These are phyloP conservation scores for Hyla sarda DNA, from an alignment of 2,113 vertebrate species.

Conservation along the genomic window DNA sequence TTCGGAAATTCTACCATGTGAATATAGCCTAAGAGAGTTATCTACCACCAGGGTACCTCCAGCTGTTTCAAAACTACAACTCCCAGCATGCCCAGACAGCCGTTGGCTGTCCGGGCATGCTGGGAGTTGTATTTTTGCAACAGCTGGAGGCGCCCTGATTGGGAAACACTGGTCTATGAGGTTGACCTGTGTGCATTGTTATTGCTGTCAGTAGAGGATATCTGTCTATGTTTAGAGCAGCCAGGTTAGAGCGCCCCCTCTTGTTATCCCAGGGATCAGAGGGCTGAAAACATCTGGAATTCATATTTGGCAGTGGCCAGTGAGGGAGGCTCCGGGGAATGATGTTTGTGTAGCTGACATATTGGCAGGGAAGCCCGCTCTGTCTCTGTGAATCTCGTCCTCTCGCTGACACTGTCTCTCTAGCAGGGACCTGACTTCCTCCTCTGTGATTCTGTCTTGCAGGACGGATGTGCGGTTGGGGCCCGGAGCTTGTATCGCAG, in stretches of 20 bases:
- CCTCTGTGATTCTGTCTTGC: neutral
- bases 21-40: no score
- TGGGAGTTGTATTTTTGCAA: no score
- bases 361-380: neutral
- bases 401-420: neutral
- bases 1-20: no score
- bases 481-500: neutral
- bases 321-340: neutral
- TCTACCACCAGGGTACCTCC: no score
- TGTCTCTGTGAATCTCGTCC: neutral
- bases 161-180: no score
- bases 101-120: no score
- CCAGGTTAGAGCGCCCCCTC: neutral
- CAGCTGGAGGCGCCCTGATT: no score
- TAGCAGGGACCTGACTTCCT: neutral
- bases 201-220: neutral
- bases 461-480: neutral
- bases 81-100: no score
- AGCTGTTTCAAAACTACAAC: no score
- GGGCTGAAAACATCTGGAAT: constrained; percentile 24
- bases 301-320: neutral
- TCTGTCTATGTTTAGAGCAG: no score
- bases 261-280: neutral
- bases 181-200: neutral
- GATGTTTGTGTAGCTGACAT: neutral